Evolutionary conservation across 2,113 vertebrate genomes (phyloP).

Genomic region (Marmota monax): DNA sequence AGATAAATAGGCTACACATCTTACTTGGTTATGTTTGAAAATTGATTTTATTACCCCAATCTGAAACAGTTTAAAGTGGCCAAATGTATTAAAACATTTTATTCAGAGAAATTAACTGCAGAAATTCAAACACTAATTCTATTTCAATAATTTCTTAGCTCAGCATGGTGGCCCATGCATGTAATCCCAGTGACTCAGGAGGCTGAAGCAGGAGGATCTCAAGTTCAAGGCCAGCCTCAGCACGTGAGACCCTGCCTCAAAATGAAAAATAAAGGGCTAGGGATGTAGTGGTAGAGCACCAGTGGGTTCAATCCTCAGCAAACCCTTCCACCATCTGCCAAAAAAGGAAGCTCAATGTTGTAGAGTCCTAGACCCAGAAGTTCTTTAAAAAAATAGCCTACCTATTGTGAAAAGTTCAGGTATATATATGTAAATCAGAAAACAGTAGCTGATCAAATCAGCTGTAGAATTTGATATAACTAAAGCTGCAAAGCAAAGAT

Average conservation of each 20-base stretch:
- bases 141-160: neutral
- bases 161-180: too few species aligned
- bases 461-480: neutral
- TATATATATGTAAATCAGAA: neutral
- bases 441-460: conserved; percentile 11
- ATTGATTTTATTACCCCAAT: neutral
- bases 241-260: too few species aligned
- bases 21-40: conserved; percentile 28
- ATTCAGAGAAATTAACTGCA: neutral
- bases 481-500: conserved; percentile 32
- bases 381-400: neutral
- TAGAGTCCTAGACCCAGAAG: neutral
- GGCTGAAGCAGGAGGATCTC: too few species aligned
- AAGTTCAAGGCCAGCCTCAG: too few species aligned
- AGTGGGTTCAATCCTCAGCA: too few species aligned
- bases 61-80: neutral
- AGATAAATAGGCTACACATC: neutral
- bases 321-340: too few species aligned
- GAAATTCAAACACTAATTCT: conserved; percentile 19
- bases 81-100: neutral
- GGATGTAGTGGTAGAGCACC: too few species aligned
- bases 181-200: too few species aligned
- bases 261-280: too few species aligned
- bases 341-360: neutral
- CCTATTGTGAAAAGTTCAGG: conserved; percentile 8